Conservation (phyloP, 1,140 invertebrate genomes). For the Ruditapes philippinarum region DNA sequence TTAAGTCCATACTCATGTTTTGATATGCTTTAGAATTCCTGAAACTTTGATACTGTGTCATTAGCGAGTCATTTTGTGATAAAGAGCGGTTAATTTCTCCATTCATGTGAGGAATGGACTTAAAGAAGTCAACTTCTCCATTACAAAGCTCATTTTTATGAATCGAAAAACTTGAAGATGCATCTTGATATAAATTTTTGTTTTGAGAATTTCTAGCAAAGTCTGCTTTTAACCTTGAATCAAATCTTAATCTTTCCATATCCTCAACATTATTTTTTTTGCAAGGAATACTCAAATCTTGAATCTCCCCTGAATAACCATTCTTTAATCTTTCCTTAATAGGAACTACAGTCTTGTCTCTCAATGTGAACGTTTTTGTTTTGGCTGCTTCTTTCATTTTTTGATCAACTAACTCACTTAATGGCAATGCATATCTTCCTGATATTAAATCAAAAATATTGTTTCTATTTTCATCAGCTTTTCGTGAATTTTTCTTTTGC, state of each 20-base stretch:
- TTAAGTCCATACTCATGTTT: constrained; percentile 21
- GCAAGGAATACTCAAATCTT: background rate
- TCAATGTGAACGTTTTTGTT: background rate
- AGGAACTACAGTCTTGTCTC: background rate
- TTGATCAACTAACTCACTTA: background rate
- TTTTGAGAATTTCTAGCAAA: background rate
- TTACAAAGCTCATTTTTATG: background rate
- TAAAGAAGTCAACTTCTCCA: background rate
- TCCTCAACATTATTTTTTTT: background rate
- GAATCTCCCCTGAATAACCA: background rate
- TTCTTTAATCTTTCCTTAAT: background rate
- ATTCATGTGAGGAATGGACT: background rate
- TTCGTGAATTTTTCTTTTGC: constrained; percentile 22
- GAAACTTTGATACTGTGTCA: background rate
- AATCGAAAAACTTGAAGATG: background rate
- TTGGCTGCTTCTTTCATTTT: background rate
- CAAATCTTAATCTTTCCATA: background rate
- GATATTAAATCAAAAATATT: constrained; percentile 57
- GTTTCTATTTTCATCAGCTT: constrained; percentile 59
- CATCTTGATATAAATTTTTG: background rate
- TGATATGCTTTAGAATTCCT: background rate
- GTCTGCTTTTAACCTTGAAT: background rate
- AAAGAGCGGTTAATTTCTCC: background rate
- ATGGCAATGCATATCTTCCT: background rate
- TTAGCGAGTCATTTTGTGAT: constrained; percentile 4